Conservation (phyloP, 2,113 vertebrate genomes). For the Crocuta crocuta region DNA sequence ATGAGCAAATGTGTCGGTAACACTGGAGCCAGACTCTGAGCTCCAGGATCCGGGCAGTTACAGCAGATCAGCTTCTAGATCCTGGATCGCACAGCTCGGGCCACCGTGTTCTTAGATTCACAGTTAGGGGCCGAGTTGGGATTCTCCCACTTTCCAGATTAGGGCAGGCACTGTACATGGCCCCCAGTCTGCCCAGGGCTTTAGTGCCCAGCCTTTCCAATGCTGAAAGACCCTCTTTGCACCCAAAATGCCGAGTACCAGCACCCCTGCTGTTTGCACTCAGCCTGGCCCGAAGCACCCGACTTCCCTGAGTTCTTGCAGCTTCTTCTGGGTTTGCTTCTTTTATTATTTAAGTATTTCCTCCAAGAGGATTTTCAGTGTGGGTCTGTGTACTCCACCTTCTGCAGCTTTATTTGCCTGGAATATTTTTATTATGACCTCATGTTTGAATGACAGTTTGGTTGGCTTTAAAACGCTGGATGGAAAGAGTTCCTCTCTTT, state of each 20-base stretch:
- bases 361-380: neutral
- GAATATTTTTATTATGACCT: slow-evolving; percentile 60
- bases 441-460: slow-evolving; percentile 45
- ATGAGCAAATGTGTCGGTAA: neutral
- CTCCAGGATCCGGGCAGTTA: neutral
- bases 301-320: neutral
- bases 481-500: slow-evolving; percentile 38
- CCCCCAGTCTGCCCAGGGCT: neutral
- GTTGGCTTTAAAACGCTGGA: slow-evolving; percentile 4
- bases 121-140: neutral
- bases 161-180: too few species aligned
- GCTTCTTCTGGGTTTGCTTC: neutral
- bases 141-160: neutral
- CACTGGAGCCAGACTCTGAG: neutral
- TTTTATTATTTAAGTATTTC: neutral
- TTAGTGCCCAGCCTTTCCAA: neutral
- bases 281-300: neutral
- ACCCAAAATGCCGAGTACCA: neutral
- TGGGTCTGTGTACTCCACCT: slow-evolving; percentile 34
- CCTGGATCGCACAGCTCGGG: neutral
- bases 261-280: neutral
- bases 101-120: neutral
- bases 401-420: slow-evolving; percentile 60
- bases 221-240: neutral
- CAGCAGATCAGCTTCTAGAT: neutral